Evolutionary conservation across 2,888 invertebrate species (phyloP).

Genomic region (Catocala fraxini): DNA sequence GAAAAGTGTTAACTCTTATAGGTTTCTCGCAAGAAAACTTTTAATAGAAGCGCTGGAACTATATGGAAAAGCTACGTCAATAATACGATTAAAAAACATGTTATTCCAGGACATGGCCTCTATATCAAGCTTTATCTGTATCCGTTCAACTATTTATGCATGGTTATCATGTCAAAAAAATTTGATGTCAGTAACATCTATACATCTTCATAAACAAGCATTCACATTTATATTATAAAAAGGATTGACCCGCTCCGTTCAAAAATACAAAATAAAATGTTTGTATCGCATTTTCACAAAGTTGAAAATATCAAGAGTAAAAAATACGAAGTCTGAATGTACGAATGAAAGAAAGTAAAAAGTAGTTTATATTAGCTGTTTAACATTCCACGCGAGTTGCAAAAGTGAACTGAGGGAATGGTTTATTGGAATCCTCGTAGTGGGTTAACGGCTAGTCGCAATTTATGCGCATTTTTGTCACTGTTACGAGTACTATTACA

Average conservation of each 20-base stretch:
- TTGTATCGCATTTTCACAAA: background rate
- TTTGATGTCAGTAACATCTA: too few species aligned
- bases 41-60: too few species aligned
- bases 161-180: too few species aligned
- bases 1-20: too few species aligned
- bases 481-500: constrained; percentile 15
- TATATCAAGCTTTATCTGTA: too few species aligned
- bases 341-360: constrained; percentile 14
- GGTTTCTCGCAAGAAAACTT: too few species aligned
- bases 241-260: background rate
- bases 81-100: too few species aligned
- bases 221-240: too few species aligned
- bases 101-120: too few species aligned
- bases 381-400: constrained; percentile 23
- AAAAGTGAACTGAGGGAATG: constrained; percentile 26
- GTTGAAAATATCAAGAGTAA: constrained; percentile 6
- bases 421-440: constrained; percentile 25
- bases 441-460: constrained; percentile 22
- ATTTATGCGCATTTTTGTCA: constrained; percentile 29
- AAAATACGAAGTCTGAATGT: constrained; percentile 4
- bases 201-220: too few species aligned
- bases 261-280: background rate
- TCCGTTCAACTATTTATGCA: too few species aligned
- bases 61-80: too few species aligned
- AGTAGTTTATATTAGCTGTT: constrained; percentile 19